Evolutionary conservation across 2,113 vertebrate species (phyloP).

Genomic region (Percina caprodes): DNA sequence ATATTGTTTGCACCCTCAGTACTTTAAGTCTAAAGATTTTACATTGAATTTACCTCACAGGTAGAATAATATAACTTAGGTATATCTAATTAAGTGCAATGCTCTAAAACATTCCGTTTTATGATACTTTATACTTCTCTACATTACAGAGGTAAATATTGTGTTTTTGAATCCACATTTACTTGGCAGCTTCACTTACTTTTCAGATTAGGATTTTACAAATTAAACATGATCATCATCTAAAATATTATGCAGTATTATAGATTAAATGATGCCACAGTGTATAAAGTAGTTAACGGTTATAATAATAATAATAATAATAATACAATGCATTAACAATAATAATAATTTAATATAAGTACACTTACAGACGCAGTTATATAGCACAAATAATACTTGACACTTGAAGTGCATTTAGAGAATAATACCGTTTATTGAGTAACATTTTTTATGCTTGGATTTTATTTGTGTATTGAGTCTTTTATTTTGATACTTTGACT

Average conservation of each 20-base stretch:
- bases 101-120: not conserved
- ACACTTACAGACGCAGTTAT: not conserved
- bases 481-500: too few relatives aligned
- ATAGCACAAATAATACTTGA: not conserved
- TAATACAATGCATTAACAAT: not conserved
- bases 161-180: not conserved
- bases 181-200: not conserved
- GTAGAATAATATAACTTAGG: not conserved
- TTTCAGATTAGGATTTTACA: not conserved
- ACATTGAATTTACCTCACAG: too few relatives aligned
- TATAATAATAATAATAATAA: not conserved
- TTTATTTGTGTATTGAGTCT: not conserved
- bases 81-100: not conserved
- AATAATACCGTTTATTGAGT: not conserved
- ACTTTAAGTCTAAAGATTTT: not conserved
- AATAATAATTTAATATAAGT: not conserved
- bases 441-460: not conserved
- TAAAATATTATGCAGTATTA: not conserved
- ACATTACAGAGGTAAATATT: not conserved
- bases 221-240: not conserved
- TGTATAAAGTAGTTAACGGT: not conserved
- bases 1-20: not conserved
- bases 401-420: not conserved
- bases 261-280: not conserved
- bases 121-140: not conserved